Evolutionary conservation across 2,797 vertebrate species (phyloP), one percentile per base, ranked within the genome.

Genomic region (Sebastes diaconus): DNA sequence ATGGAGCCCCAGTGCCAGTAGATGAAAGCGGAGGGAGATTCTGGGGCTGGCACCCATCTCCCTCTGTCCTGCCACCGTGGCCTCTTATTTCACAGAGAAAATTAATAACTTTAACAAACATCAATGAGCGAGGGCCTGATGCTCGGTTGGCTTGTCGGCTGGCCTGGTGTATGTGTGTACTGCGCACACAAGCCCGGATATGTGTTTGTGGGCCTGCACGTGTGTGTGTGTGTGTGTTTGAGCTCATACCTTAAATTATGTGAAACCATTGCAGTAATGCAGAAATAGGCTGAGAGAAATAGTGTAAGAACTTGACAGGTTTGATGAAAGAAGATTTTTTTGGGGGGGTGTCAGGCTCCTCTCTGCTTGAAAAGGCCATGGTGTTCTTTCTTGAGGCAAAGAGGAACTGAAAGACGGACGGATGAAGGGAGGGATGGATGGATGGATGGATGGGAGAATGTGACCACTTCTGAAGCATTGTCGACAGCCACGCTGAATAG

Each of bases 21-120:
- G 93, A 95, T 95, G 94, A 95, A 95, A 95, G 95, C 68, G 27
- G 71, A 75, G 88, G 63, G 87, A 90, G 92, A 86, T 85, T 91
- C 77, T 86, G 84, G 90, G 90, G 87, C 93, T 94, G 94, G 94
- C 95, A 95, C 93, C 91, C 95, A 95, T 95, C 93, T 94, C 87
- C 87, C 73, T 93, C 90, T 95, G 93, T 95, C 92, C 93, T 94
- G 93, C 91, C 93, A 84, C 86, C 72, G 61, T 86, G 91, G 94
- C 92, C 95, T 96, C 94, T 96, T 95, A 96, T 95, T 95, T 95
- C 87, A 92, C 91, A 83, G 91, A 94, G 94, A 94, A 96, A 96
- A 96, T 96, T 94, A 96, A 96, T 95, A 96, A 96, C 95, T 96
- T 88, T 91, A 90, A 92, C 92, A 93, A 94, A 96, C 94, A 95